A percentile compares a stretch with the other conserved stretches of the same genome.
These are phyloP conservation scores for Sparidentex hasta DNA, from an alignment of 2,797 vertebrate species.

Conservation along the genomic window DNA sequence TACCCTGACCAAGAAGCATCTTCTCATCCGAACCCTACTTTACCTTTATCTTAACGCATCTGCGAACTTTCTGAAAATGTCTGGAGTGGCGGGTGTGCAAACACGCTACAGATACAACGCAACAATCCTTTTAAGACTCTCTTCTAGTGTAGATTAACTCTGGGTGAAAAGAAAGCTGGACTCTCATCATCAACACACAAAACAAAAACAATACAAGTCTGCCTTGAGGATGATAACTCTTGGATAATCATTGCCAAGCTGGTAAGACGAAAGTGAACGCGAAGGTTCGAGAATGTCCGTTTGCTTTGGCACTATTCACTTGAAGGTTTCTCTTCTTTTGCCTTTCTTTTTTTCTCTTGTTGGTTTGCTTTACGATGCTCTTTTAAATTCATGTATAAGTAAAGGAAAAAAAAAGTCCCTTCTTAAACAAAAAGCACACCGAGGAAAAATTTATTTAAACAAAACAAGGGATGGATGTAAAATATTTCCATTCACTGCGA, in stretches of 20 bases:
- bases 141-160: conserved; percentile 31
- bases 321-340: conserved; percentile 64
- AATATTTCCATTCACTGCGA: conserved; percentile 18
- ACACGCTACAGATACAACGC: conserved; percentile 55
- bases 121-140: conserved; percentile 80
- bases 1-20: conserved; percentile 24
- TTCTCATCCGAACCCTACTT: conserved; percentile 8
- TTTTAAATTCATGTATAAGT: conserved; percentile 42
- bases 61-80: conserved; percentile 33
- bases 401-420: conserved; percentile 27
- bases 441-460: conserved; percentile 23
- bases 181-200: conserved; percentile 41
- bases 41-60: conserved; percentile 15
- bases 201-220: conserved; percentile 43
- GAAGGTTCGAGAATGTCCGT: conserved; percentile 65
- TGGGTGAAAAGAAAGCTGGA: conserved; percentile 43
- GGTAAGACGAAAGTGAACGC: conserved; percentile 34
- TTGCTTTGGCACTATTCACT: conserved; percentile 72
- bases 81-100: conserved; percentile 51
- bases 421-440: conserved; percentile 74
- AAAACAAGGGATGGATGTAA: conserved; percentile 47
- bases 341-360: conserved; percentile 63
- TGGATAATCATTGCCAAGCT: conserved; percentile 67
- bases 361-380: conserved; percentile 49
- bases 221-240: conserved; percentile 60